A percentile compares a stretch with the other conserved stretches of the same genome.
These are phyloP conservation scores for Rotaria sp. DNA, from an alignment of 2,888 invertebrate species.

Conservation along the genomic window DNA sequence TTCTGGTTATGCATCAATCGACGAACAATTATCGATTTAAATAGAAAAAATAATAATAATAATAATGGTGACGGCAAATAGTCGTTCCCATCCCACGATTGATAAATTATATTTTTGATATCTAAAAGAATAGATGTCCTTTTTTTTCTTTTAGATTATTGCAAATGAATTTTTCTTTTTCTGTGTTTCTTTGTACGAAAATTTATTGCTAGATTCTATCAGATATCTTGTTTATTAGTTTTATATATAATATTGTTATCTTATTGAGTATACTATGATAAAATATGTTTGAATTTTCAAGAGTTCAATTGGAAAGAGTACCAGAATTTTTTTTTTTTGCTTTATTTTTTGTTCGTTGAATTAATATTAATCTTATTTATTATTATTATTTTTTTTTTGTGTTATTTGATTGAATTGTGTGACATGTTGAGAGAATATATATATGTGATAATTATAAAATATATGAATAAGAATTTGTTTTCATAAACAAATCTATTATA, in stretches of 20 bases:
- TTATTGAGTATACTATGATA: neutral
- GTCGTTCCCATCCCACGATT: too few species aligned
- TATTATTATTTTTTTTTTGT: neutral
- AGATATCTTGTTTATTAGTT: neutral
- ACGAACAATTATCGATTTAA: neutral
- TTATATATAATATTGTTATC: neutral
- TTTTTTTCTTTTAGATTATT: too few species aligned
- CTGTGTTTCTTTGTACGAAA: neutral
- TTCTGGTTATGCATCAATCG: slow-evolving; percentile 7
- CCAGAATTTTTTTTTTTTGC: neutral
- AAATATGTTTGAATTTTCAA: neutral
- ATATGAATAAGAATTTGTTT: neutral
- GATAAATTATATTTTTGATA: too few species aligned
- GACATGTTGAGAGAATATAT: neutral
- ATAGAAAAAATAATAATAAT: neutral
- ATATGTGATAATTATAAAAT: neutral
- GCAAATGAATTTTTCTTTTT: neutral
- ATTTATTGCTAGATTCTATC: neutral
- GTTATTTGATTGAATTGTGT: neutral
- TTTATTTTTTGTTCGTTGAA: slow-evolving; percentile 12
- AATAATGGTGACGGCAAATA: neutral
- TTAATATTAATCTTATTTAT: neutral
- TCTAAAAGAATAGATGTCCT: too few species aligned
- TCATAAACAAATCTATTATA: neutral
- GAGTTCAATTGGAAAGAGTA: neutral